phyloP scores from a whole-genome alignment of 2,113 vertebrate genomes.

The Ictidomys tridecemlineatus region DNA sequence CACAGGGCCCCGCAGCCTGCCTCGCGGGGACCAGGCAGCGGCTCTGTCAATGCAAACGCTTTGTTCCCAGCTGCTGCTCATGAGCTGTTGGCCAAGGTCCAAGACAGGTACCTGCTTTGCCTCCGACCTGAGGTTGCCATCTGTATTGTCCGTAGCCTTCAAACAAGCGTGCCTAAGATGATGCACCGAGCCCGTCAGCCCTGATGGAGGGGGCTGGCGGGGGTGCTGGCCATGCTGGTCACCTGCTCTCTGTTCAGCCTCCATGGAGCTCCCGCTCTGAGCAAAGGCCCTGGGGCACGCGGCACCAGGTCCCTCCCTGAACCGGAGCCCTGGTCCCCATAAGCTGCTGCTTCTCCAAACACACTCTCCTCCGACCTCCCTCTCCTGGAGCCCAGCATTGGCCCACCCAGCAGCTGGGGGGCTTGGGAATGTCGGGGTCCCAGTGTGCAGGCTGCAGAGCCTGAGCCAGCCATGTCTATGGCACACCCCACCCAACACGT shows the following conservation, averaged over 20 bases:
- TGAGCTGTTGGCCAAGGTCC: background rate
- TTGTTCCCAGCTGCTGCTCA: background rate
- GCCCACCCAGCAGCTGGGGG: background rate
- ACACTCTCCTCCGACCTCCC: too few species aligned
- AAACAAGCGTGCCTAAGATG: background rate
- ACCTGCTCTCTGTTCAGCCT: rapidly evolving
- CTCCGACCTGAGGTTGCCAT: rapidly evolving
- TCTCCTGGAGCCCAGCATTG: rapidly evolving
- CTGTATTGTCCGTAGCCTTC: background rate
- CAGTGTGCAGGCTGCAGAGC: too few species aligned
- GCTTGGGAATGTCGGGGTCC: rapidly evolving
- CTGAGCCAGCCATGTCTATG: rapidly evolving
- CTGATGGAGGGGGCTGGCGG: background rate
- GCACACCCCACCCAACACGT: rapidly evolving
- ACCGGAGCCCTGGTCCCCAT: rapidly evolving
- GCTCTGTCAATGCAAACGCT: rapidly evolving
- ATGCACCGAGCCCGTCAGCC: background rate
- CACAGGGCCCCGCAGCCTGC: rapidly evolving
- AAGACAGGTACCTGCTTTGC: background rate
- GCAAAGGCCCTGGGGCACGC: background rate
- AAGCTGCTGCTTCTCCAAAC: too few species aligned
- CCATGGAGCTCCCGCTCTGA: background rate
- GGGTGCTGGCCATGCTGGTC: rapidly evolving
- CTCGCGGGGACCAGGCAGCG: rapidly evolving
- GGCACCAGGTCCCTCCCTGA: background rate